Base-by-base conservation (phyloP, 1,140 invertebrate species). In the Orchestia grillus region DNA sequence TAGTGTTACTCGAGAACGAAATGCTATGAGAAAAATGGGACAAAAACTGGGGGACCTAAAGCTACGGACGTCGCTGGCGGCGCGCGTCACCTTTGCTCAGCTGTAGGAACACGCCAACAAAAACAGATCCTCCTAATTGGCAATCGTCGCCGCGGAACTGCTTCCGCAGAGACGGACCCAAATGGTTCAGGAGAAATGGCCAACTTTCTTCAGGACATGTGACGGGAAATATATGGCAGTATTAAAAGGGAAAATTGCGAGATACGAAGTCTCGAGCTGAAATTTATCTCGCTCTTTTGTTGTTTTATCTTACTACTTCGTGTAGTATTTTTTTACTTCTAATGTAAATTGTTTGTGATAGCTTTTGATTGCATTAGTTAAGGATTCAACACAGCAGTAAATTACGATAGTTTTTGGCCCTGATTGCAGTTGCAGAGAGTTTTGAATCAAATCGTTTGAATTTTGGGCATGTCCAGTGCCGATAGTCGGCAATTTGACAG, bases 61-160 rank as follows among this genome's bases (percentile, higher is more conserved):
- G 43, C 43, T 16, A 90, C n/a, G 92, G 92, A 36, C 44, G 92
- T 94, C 92, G 44, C 41, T 8, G 1, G 36, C 19, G 44, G 19
- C 90, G 3, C 19, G 41, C 40, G 41, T 45, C 92, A 94, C 92
- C 92, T 92, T 92, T 92, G 41, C 23, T 40, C 92, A 47, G 44
- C 92, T 94, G 92, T 47, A 44, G 36, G 3, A 45, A 94, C 44
- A 94, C 11, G 92, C 19, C 92, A 45, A 44, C 43, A 94, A 94
- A 94, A 94, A 94, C 44, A 94, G 43, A 40, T 45, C 43, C 44
- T 40, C 44, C 43, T 94, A 94, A 94, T 94, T 94, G 92, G 92
- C 92, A 44, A 94, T 94, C 92, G 92, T 94, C 92, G 92, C 43
- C 43, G 43, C 11, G 92, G 44, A 47, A 94, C 44, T 41, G 92